phyloP scores from a whole-genome alignment of 2,797 vertebrate species.

The Thamnophis elegans region DNA sequence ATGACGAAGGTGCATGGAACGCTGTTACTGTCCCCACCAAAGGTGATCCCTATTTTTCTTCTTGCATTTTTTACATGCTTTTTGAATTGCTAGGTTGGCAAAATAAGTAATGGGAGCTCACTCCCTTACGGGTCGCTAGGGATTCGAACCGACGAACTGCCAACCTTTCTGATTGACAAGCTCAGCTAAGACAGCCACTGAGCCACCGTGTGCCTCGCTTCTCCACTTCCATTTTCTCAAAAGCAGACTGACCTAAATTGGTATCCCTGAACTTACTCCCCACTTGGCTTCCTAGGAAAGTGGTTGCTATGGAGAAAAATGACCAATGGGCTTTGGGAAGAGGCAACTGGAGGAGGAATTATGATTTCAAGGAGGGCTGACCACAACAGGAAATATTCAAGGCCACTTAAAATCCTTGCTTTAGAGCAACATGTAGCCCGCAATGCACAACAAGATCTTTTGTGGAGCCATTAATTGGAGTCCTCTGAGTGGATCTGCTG shows the following conservation, averaged over 20 bases:
- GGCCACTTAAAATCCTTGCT: neutral
- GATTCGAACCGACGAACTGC: too few relatives aligned
- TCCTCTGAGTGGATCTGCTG: neutral
- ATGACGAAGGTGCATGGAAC: too few relatives aligned
- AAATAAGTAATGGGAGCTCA: too few relatives aligned
- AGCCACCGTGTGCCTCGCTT: neutral
- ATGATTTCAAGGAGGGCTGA: neutral
- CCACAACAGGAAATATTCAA: neutral
- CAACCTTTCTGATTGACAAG: too few relatives aligned
- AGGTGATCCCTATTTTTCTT: too few relatives aligned
- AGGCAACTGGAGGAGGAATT: neutral
- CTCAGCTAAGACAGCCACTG: too few relatives aligned
- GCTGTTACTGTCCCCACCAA: too few relatives aligned
- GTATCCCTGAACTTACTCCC: neutral
- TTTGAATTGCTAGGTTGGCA: too few relatives aligned
- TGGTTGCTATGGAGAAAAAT: neutral
- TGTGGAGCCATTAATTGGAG: neutral
- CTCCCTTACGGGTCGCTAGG: too few relatives aligned
- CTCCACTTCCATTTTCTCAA: neutral
- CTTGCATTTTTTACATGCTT: too few relatives aligned
- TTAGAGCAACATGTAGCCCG: neutral
- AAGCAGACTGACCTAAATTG: neutral
- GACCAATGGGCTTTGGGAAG: neutral
- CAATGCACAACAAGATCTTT: neutral
- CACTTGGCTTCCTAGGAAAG: neutral